Evolutionary conservation across 2,113 vertebrate species (phyloP).

Genomic region (Prolemur simus): DNA sequence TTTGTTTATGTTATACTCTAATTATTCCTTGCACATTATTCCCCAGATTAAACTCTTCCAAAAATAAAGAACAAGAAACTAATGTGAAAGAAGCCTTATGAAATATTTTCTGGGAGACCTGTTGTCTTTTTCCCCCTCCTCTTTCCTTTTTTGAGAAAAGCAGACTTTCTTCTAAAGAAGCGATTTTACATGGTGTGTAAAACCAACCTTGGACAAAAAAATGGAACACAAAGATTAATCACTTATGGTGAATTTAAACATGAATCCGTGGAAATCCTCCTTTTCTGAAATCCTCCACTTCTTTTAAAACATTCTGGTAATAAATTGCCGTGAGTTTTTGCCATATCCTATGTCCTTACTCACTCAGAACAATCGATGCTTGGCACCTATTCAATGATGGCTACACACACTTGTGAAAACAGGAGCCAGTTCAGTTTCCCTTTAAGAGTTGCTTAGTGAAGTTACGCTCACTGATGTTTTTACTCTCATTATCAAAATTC

Average conservation of each 20-base stretch:
- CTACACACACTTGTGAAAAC: constrained; percentile 78
- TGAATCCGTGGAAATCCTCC: constrained; percentile 85
- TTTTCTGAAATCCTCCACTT: constrained; percentile 77
- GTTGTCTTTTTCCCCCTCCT: neutral
- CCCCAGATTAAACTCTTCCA: constrained; percentile 19
- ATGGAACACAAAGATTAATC: constrained; percentile 82
- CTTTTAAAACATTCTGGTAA: constrained; percentile 83
- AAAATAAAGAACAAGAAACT: constrained; percentile 56
- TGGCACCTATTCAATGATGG: constrained; percentile 80
- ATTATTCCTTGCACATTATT: neutral
- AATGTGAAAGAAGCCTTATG: constrained; percentile 41
- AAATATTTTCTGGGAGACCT: constrained; percentile 56
- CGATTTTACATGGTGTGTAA: constrained; percentile 69
- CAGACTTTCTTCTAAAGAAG: constrained; percentile 61
- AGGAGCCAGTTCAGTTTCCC: constrained; percentile 76
- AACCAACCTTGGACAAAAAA: constrained; percentile 71
- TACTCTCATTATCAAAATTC: constrained; percentile 82
- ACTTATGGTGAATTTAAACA: constrained; percentile 84
- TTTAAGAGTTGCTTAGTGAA: constrained; percentile 76
- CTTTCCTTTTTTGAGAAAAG: constrained; percentile 23
- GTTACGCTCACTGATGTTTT: constrained; percentile 78
- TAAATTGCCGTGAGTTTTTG: constrained; percentile 81
- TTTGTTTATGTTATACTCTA: neutral
- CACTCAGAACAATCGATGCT: constrained; percentile 80
- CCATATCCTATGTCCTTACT: constrained; percentile 82